Evolutionary conservation across 2,113 vertebrate genomes (phyloP).

Genomic region (Brachypodius melanocephalos): DNA sequence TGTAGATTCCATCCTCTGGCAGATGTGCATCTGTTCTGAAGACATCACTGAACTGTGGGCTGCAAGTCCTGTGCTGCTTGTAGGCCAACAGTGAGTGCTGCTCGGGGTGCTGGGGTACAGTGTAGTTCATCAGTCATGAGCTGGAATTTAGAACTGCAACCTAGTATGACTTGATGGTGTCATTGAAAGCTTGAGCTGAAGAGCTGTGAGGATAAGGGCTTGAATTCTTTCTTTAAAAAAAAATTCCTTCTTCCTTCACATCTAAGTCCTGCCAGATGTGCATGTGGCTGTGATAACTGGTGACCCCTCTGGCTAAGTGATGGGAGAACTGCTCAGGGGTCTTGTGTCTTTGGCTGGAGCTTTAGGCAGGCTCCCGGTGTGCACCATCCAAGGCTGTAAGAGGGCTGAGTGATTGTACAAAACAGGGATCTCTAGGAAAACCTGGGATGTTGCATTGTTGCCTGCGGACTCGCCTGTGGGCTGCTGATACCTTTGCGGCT

Average conservation of each 20-base stretch:
- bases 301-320: background rate
- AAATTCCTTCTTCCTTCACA: rapidly evolving
- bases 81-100: background rate
- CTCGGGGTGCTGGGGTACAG: background rate
- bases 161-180: background rate
- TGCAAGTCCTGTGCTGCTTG: background rate
- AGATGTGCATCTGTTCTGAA: background rate
- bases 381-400: background rate
- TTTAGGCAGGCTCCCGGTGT: background rate
- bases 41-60: background rate
- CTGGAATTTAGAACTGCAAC: background rate
- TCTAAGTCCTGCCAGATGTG: background rate
- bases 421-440: background rate
- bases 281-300: background rate
- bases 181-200: background rate
- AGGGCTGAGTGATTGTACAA: background rate
- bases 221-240: background rate
- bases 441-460: background rate
- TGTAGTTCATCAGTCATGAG: background rate
- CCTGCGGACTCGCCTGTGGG: background rate
- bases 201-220: background rate
- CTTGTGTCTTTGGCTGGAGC: background rate
- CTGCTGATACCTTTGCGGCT: background rate
- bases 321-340: background rate
- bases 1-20: background rate